Percentiles rank a stretch among this genome's conserved stretches.
These are phyloP conservation scores for Rhodinocichla rosea DNA, from an alignment of 2,113 vertebrate genomes.

Conservation along the genomic window DNA sequence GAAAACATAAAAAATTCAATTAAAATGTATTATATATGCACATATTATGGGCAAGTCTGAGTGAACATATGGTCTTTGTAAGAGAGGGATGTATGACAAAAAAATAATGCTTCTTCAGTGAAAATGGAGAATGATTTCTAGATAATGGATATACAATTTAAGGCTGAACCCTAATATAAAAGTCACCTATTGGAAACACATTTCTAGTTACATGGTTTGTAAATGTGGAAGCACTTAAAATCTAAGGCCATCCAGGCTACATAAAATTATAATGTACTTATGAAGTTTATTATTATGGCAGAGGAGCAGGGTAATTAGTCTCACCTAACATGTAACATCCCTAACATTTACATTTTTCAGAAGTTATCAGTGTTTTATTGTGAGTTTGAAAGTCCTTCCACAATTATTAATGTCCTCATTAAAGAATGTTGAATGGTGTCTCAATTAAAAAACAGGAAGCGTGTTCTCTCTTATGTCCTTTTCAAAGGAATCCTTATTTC, in stretches of 20 bases:
- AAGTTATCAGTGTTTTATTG: neutral
- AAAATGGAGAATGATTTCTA: neutral
- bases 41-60: neutral
- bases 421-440: neutral
- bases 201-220: slow-evolving; percentile 33
- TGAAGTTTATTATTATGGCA: neutral
- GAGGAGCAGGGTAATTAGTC: neutral
- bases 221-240: neutral
- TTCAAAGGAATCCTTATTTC: neutral
- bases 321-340: neutral
- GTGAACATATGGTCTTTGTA: neutral
- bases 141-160: slow-evolving; percentile 17
- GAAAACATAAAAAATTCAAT: neutral
- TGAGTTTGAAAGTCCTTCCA: neutral
- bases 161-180: neutral
- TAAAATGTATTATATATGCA: neutral
- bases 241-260: neutral
- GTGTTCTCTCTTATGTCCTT: neutral
- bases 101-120: slow-evolving; percentile 1
- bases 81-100: neutral
- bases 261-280: slow-evolving; percentile 27
- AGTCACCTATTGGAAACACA: slow-evolving; percentile 2
- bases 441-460: neutral
- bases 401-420: neutral
- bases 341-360: neutral